phyloP scores from a whole-genome alignment of 2,113 vertebrate genomes.

The Gobius niger region DNA sequence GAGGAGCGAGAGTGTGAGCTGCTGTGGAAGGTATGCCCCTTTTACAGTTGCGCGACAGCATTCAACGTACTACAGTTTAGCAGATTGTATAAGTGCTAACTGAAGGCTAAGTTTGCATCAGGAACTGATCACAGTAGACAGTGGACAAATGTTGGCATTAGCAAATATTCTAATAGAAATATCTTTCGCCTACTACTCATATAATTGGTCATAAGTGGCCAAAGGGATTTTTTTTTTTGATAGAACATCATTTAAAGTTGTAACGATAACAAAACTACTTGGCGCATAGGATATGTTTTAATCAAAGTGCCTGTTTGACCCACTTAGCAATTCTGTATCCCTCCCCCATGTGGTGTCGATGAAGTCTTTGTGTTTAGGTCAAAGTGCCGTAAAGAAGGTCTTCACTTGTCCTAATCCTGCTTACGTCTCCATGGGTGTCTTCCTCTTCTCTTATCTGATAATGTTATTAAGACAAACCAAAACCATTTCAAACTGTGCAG shows the following conservation, averaged over 20 bases:
- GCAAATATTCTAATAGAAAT: too few species aligned
- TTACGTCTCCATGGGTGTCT: constrained; percentile 15
- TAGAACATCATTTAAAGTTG: too few species aligned
- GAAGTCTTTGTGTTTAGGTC: constrained; percentile 14
- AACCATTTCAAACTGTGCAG: constrained; percentile 3
- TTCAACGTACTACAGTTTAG: not conserved
- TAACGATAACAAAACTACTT: too few species aligned
- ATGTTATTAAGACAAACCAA: constrained; percentile 28
- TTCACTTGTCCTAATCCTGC: constrained; percentile 44
- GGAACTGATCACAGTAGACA: not conserved
- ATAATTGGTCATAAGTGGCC: too few species aligned
- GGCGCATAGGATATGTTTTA: too few species aligned
- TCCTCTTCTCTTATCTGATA: constrained; percentile 36
- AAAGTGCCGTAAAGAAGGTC: constrained; percentile 42
- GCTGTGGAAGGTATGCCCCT: constrained; percentile 90
- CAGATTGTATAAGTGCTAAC: not conserved
- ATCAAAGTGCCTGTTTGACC: not conserved
- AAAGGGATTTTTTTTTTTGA: too few species aligned
- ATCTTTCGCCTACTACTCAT: too few species aligned
- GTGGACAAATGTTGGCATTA: too few species aligned
- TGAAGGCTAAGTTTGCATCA: not conserved
- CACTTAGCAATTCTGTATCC: constrained; percentile 12
- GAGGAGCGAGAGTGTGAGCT: constrained; percentile 97
- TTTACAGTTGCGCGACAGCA: not conserved
- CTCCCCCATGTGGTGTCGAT: constrained; percentile 1